Percentiles rank a stretch among this genome's conserved stretches.
Conservation (phyloP, 2,888 invertebrate species). For the Drosophila subquinaria region DNA sequence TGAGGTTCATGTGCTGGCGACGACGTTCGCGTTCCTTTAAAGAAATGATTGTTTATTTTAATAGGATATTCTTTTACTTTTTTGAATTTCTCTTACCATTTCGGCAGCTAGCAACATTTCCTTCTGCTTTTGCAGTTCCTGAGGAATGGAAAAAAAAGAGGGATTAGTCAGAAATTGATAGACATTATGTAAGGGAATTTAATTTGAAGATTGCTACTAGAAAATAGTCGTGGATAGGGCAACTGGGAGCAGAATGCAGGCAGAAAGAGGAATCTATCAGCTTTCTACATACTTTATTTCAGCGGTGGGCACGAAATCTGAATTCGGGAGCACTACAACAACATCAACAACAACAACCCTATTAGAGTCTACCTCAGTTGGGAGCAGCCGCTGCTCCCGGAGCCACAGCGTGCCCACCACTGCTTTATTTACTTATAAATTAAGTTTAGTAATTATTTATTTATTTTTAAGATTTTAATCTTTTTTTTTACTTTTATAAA, state of each 20-base stretch:
- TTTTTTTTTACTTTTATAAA: too few relatives aligned
- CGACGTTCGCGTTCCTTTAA: constrained; percentile 93
- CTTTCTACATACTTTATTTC: too few relatives aligned
- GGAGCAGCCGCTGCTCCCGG: too few relatives aligned
- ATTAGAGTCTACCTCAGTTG: too few relatives aligned
- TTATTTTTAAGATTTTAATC: too few relatives aligned
- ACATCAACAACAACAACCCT: too few relatives aligned
- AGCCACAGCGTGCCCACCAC: too few relatives aligned
- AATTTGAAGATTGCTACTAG: background rate
- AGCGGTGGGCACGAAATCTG: too few relatives aligned
- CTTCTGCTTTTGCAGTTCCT: constrained; percentile 95
- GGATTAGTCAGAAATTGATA: background rate
- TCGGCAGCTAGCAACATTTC: constrained; percentile 93
- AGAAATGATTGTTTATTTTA: fast-evolving
- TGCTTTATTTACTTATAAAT: background rate
- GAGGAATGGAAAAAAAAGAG: constrained; percentile 83
- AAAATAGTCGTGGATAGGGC: background rate
- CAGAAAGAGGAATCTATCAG: background rate
- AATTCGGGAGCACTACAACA: too few relatives aligned
- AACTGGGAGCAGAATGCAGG: background rate
- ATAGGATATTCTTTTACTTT: too few relatives aligned
- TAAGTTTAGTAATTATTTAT: background rate
- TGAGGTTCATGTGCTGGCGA: constrained; percentile 95
- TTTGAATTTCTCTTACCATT: constrained; percentile 88
- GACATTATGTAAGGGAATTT: background rate